Base-by-base conservation (phyloP, 1,140 invertebrate genomes). In the Armadillidium nasatum region DNA sequence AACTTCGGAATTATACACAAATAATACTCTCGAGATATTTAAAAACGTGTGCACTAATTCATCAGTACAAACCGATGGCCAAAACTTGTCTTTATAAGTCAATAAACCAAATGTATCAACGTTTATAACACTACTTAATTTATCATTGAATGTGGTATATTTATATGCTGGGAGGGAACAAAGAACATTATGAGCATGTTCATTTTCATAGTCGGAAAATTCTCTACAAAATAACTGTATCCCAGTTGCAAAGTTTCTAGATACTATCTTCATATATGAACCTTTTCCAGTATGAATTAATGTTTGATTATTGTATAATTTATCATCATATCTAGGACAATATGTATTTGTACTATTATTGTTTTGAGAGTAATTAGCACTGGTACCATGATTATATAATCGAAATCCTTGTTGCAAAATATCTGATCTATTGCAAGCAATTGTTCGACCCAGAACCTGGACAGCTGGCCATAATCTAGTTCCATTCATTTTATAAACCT, bases 121-220 rank as follows among this genome's bases (percentile, higher is more conserved):
- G 7, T 15, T 3, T 3, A 3, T 60, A 3, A 60, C 11, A 19
- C 50, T 60, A 19, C 11, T 15, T 60, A 19, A 60, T 60, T 60
- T 73, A 44, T 22, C 45, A 22, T 46, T 60, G 3, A 81, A 77
- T 69, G 80, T 81, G n/a, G 80, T 78, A 50, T 66, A 71, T 54
- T 76, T 74, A 60, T 81, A 81, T 9, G 80, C 80, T 44, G 80
- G 80, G 19, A 81, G 73, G 15, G 78, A 78, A 9, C 75, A 44
- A 54, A 81, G 45, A 19, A 81, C 72, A 23, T 74, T 71, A 74
- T 81, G 80, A 71, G 80, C 80, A 73, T 80, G 79, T 50, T 81
- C 80, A 77, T 81, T 81, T 69, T 81, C 80, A 46, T 21, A 73
- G 23, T 81, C 85, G 45, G 84, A 22, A 72, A 81, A 79, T 46